Base-by-base conservation (phyloP, 2,113 vertebrate genomes). In the Collichthys lucidus region DNA sequence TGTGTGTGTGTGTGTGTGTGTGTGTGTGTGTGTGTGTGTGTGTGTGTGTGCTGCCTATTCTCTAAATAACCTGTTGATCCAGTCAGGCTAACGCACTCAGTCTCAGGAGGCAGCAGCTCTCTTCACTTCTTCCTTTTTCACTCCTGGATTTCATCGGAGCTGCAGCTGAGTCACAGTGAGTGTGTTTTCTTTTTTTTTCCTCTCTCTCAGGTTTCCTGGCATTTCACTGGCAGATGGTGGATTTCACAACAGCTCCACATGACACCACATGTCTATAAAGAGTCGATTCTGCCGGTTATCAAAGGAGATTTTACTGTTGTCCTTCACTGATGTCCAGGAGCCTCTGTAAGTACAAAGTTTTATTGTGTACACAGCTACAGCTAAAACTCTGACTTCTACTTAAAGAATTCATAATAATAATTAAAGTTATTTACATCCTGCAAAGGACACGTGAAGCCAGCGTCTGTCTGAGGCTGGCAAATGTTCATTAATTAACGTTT, bases 51-150 rank as follows among this genome's bases (percentile, higher is more conserved):
- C 22, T 69, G 71, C 57, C 86, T 86, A 74, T 91, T 91, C 92
- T 92, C 89, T 87, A 88, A 88, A 92, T 92, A 94, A 94, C 93
- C 90, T 92, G 93, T 91, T 88, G 89, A 85, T 84, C 91, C 88
- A 88, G 92, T 92, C 91, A 70, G 26, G 60, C 77, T 40, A 7
- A 40, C 35, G 5, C 49, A 24, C 76, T 90, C 60, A 63, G 46
- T 88, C 83, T 84, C 66, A 61, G 67, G 71, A 83, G 71, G 82
- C 72, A 49, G 57, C 77, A 3, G 6, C 47, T 76, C 46, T 46
- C 35, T 15, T 49, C 20, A 11, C 44, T 64, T n/a, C 71, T 76
- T 81, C 84, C 62, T 86, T 57, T 56, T 77, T 65, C 44, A 46
- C 70, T 79, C 14, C 74, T 29, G 70, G 49, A 17, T 74, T 84